Evolutionary conservation across 2,888 invertebrate genomes (phyloP), one percentile per base, ranked within the genome.

Genomic region (Hylaea fasciaria): DNA sequence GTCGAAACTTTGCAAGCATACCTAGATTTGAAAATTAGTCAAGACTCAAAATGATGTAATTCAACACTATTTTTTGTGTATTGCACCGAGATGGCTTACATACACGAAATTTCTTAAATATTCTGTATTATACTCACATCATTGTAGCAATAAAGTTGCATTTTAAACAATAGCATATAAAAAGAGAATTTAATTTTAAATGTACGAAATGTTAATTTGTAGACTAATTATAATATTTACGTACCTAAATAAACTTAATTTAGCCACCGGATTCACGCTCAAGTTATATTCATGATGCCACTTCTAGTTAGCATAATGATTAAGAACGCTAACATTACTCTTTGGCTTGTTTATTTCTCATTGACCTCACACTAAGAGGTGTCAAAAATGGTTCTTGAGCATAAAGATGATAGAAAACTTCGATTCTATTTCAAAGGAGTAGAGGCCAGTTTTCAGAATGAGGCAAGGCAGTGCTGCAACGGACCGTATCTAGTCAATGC

Each of bases 401-500:
- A 40, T 54, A n/a, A 48, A 48, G 37, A 47, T 35, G 8, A 35
- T 3, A 0, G 2, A 17, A 22, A 0, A 40, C 32, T 17, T 41
- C 0, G 22, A 8, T 55, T 50, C 51, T 60, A 46, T 60, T 28
- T 13, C 41, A 28, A 32, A 29, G 51, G 5, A 45, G 9, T 56
- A 62, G 44, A 52, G 16, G 16, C 10, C 11, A 52, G 32, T 47
- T 62, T 62, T 32, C 29, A 37, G 29, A 14, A 17, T 16, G n/a
- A 14, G 14, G 37, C 16, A 37, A 37, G 8, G 10, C 13, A 14
- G 2, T 13, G 13, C 28, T 51, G 46, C 50, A 43, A 11, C 39
- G 32, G 40, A 57, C 56, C 48, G 40, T 52, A 57, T 57, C 40
- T 28, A 56, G 44, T 45, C 81, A 82, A 81, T 82, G 83, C 78